phyloP scores from a whole-genome alignment of 2,113 vertebrate species.

The Ophthalmotilapia sp. region DNA sequence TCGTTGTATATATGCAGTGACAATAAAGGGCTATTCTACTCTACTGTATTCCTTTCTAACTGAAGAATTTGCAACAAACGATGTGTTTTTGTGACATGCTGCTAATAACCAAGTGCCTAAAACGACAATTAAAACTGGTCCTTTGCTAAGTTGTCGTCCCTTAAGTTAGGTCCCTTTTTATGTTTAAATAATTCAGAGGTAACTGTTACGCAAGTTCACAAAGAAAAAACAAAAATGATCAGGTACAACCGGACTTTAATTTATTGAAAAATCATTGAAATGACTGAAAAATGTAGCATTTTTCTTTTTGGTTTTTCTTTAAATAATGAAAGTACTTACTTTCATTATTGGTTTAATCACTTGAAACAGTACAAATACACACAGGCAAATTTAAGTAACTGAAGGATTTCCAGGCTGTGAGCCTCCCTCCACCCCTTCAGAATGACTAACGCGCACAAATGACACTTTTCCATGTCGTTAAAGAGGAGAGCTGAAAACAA shows the following conservation, averaged over 20 bases:
- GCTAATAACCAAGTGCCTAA: background rate
- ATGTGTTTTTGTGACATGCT: background rate
- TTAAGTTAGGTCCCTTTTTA: background rate
- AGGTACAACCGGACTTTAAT: background rate
- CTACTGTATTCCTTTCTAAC: background rate
- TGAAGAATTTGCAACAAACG: background rate
- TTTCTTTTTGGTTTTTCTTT: background rate
- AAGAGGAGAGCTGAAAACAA: background rate
- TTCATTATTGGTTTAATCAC: background rate
- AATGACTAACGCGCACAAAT: background rate
- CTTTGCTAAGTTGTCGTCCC: background rate
- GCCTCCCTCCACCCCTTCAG: background rate
- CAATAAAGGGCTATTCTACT: background rate
- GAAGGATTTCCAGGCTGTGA: background rate
- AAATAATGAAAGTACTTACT: background rate
- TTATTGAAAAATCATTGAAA: background rate
- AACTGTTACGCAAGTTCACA: rapidly evolving
- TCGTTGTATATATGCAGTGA: background rate
- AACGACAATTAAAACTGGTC: background rate
- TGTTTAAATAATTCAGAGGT: rapidly evolving
- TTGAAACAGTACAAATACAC: background rate
- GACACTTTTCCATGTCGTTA: background rate
- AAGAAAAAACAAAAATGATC: rapidly evolving
- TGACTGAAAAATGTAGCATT: background rate
- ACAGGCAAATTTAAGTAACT: background rate